phyloP scores from a whole-genome alignment of 2,113 vertebrate genomes.

The Etheostoma cragini region DNA sequence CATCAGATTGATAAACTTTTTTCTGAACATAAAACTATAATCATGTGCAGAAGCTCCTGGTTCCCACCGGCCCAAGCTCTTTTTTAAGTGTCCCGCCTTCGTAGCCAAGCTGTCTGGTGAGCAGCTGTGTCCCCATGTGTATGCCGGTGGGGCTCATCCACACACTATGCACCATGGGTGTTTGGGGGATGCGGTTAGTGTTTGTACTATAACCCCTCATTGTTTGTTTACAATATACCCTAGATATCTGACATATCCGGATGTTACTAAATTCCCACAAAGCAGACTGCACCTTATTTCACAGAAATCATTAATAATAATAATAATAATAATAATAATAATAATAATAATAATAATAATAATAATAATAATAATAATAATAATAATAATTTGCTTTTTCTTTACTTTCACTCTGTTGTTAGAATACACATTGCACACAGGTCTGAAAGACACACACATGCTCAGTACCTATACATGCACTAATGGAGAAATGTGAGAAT shows the following conservation, averaged over 20 bases:
- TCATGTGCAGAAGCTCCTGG: slow-evolving; percentile 17
- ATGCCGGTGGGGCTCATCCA: slow-evolving; percentile 13
- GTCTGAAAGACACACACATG: no score
- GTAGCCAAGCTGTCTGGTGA: slow-evolving; percentile 52
- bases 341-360: no score
- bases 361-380: no score
- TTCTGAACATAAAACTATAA: slow-evolving; percentile 38
- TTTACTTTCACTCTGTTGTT: no score
- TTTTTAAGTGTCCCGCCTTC: slow-evolving; percentile 21
- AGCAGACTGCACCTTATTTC: neutral
- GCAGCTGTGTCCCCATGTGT: slow-evolving; percentile 60
- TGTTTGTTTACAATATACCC: slow-evolving; percentile 20
- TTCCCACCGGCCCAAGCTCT: slow-evolving; percentile 42
- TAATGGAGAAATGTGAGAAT: no score
- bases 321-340: no score
- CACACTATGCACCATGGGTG: slow-evolving; percentile 28
- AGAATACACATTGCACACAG: no score
- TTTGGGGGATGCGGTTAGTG: slow-evolving; percentile 46
- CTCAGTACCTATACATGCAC: no score
- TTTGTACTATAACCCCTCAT: neutral
- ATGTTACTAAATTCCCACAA: neutral
- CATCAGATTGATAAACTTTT: slow-evolving; percentile 28
- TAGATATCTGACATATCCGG: neutral
- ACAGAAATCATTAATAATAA: neutral
- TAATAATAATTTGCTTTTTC: no score